phyloP scores from a whole-genome alignment of 2,888 invertebrate genomes.

The Bembecia ichneumoniformis region DNA sequence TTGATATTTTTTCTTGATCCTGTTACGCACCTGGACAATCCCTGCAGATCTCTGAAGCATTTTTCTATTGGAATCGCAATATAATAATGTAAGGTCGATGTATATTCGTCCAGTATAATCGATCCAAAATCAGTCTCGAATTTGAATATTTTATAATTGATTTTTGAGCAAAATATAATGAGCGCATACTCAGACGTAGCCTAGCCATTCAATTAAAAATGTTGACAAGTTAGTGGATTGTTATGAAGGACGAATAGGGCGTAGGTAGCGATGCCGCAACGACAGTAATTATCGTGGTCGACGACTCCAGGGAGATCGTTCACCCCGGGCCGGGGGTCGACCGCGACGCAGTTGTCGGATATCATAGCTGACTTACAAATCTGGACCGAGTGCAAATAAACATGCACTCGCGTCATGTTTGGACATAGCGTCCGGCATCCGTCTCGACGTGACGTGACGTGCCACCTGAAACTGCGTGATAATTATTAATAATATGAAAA shows the following conservation, averaged over 20 bases:
- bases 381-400: slow-evolving; percentile 27
- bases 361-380: slow-evolving; percentile 32
- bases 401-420: no score
- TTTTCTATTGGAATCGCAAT: no score
- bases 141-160: not conserved
- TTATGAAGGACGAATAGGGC: slow-evolving; percentile 26
- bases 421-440: no score
- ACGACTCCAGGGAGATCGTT: slow-evolving; percentile 65
- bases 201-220: slow-evolving; percentile 29
- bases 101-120: no score
- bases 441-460: not conserved
- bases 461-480: not conserved
- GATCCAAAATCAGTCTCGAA: no score
- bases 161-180: no score
- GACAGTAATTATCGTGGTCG: slow-evolving; percentile 68
- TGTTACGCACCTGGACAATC: no score
- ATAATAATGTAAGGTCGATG: no score
- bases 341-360: slow-evolving; percentile 47
- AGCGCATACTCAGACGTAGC: slow-evolving; percentile 8
- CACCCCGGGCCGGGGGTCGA: slow-evolving; percentile 55
- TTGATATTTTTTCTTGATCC: no score
- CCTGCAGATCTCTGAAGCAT: no score
- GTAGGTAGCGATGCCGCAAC: slow-evolving; percentile 41
- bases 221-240: slow-evolving; percentile 19
- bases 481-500: slow-evolving; percentile 10